Evolutionary conservation across 2,113 vertebrate species (phyloP).

Genomic region (Phylloscopus whistleri): DNA sequence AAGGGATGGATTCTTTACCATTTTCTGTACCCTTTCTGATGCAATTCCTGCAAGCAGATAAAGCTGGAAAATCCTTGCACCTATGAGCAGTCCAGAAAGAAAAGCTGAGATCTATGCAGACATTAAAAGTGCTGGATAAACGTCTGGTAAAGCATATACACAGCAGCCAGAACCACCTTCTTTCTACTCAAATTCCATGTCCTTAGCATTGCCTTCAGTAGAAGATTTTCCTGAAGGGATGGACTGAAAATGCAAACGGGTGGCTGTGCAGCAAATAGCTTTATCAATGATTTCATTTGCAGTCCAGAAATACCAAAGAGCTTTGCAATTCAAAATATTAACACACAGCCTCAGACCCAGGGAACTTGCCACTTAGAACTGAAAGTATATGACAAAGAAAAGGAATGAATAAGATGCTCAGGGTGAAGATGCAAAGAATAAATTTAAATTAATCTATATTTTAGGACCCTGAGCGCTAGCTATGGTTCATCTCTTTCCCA

Average conservation of each 20-base stretch:
- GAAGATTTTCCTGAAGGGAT: background rate
- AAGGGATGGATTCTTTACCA: background rate
- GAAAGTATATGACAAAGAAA: background rate
- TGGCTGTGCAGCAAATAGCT: background rate
- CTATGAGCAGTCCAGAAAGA: background rate
- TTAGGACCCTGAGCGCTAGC: background rate
- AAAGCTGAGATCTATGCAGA: background rate
- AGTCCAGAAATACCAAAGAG: background rate
- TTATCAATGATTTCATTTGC: background rate
- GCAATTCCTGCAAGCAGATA: background rate
- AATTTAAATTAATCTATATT: conserved; percentile 11
- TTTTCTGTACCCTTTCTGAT: background rate
- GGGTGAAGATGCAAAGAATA: background rate
- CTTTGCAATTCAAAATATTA: background rate
- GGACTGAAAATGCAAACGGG: background rate
- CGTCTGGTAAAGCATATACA: background rate
- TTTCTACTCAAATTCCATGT: rapidly evolving
- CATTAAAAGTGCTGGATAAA: background rate
- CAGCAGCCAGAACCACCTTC: background rate
- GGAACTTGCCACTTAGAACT: background rate
- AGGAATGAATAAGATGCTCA: background rate
- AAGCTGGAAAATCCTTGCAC: background rate
- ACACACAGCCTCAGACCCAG: background rate
- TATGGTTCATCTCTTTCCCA: background rate
- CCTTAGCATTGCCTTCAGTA: background rate